Evolutionary conservation across 2,888 invertebrate species (phyloP), one percentile per base, ranked within the genome.

Genomic region (Pediacus dermestoides): DNA sequence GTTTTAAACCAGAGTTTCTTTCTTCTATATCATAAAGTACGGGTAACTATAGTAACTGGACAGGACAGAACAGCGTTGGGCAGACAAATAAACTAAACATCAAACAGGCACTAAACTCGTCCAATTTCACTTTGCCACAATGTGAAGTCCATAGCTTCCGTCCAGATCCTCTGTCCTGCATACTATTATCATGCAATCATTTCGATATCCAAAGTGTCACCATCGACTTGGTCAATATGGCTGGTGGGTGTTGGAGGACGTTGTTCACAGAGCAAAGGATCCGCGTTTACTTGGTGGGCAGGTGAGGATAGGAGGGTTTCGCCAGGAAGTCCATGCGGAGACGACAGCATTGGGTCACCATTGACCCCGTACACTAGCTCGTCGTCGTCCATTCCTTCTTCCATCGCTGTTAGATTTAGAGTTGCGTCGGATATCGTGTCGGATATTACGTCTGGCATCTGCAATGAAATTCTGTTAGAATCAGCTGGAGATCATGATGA

Each of bases 241-340:
- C 66, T 65, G 25, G 66, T 62, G 9, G 74, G 68, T 37, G 74
- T 70, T 14, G 73, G 67, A 45, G 68, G 52, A 44, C 69, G 61
- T 10, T 64, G 67, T 45, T 67, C 68, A 34, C 63, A 77, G 26
- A 82, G 64, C 74, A 82, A 77, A 2, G 80, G 76, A 62, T 83
- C 82, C 46, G 78, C 76, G 44, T 76, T 75, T 8, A 75, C 71
- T 2, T 75, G 73, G 54, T 74, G 75, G 16, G 77, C 23, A 68
- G 74, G 48, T 68, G 77, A 65, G 65, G 74, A 51, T 73, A 82
- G 76, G 8, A 82, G 77, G 53, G 81, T 79, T 34, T 80, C 77
- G 14, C 76, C 73, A 38, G 76, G 77, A 2, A 79, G 70, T 7
- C 76, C 74, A 53, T 75, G 74, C 22, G 71, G 71, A 30, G 69